A percentile compares a stretch with the other conserved stretches of the same genome.
Evolutionary conservation across 2,113 vertebrate species (phyloP).

Genomic region (Alosa alosa): DNA sequence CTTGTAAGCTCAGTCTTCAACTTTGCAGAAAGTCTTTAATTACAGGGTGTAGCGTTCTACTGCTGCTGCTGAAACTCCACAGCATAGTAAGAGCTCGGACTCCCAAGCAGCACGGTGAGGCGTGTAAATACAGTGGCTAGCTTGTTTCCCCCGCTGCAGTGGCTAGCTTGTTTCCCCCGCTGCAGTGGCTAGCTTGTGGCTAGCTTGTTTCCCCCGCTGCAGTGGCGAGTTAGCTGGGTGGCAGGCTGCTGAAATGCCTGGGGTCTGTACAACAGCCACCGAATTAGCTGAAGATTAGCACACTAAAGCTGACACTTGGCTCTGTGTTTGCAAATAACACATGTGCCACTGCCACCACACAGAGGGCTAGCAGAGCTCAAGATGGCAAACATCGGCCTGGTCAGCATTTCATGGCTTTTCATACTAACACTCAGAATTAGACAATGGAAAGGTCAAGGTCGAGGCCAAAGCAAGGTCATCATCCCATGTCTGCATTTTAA

Average conservation of each 20-base stretch:
- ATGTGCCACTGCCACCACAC: background rate
- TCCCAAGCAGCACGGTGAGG: background rate
- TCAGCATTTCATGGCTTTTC: background rate
- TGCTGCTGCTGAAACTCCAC: background rate
- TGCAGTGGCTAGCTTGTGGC: background rate
- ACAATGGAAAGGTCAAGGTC: background rate
- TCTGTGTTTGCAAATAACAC: slow-evolving; percentile 24
- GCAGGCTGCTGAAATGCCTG: background rate
- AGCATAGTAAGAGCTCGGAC: background rate
- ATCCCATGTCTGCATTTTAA: background rate
- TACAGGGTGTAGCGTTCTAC: background rate
- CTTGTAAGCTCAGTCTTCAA: background rate
- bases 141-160: background rate
- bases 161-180: background rate
- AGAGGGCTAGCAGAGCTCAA: background rate
- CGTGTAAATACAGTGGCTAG: background rate
- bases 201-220: background rate
- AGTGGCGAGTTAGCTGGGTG: background rate
- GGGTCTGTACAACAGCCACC: background rate
- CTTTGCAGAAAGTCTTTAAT: background rate
- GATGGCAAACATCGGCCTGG: background rate
- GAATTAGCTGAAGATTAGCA: slow-evolving; percentile 8
- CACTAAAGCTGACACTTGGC: slow-evolving; percentile 1
- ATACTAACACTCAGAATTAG: background rate
- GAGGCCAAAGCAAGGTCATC: background rate